phyloP scores from a whole-genome alignment of 92 coral and sea anemone genomes.

The Bergia puertoricense region DNA sequence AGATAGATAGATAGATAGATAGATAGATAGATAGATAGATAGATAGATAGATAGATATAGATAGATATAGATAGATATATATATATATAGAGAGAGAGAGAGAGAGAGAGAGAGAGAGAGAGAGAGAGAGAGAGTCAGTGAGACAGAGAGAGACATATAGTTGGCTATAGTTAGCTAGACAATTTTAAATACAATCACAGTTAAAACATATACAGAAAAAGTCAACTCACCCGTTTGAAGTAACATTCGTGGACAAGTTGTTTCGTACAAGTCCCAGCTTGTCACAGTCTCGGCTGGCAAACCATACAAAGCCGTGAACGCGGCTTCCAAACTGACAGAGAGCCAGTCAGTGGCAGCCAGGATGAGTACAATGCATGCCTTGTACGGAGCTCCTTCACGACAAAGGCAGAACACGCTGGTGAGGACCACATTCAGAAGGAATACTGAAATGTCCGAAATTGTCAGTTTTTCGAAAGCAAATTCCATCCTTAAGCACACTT shows the following conservation, averaged over 20 bases:
- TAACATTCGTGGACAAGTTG: slow-evolving; percentile 38
- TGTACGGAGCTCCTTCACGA: slow-evolving; percentile 23
- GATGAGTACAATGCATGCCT: slow-evolving; percentile 6
- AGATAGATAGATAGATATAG: not conserved
- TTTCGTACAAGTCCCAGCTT: not conserved
- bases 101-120: not conserved
- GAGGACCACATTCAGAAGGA: slow-evolving; percentile 26
- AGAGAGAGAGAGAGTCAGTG: too few species aligned
- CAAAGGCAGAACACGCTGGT: slow-evolving; percentile 27
- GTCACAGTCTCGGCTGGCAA: not conserved
- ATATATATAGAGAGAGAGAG: not conserved
- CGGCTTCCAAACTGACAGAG: slow-evolving; percentile 19
- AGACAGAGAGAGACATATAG: not conserved
- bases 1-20: not conserved
- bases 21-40: not conserved
- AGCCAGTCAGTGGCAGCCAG: slow-evolving; percentile 39
- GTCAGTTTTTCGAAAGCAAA: slow-evolving; percentile 15
- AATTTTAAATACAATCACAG: not conserved
- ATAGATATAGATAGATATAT: not conserved
- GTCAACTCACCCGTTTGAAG: slow-evolving; percentile 36
- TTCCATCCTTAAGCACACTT: slow-evolving; percentile 14
- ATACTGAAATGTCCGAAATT: slow-evolving; percentile 35
- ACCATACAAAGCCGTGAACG: slow-evolving; percentile 7
- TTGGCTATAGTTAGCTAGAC: not conserved
- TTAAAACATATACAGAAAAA: not conserved